Evolutionary conservation across 2,113 vertebrate species (phyloP).

Genomic region (Cavia aperea): DNA sequence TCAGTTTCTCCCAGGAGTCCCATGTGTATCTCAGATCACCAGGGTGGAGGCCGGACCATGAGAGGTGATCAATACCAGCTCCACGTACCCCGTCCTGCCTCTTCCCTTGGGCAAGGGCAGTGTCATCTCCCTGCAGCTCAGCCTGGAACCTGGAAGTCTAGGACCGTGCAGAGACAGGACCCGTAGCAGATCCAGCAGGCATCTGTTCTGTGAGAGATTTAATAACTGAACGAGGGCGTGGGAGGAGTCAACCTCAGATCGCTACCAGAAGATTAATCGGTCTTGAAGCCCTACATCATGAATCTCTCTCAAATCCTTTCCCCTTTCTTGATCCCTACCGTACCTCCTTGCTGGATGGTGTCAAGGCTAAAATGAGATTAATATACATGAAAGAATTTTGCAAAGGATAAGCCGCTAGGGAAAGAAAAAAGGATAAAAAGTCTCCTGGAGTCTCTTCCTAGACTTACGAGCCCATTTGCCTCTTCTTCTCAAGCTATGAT

Average conservation of each 20-base stretch:
- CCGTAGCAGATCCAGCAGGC: accelerated
- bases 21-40: accelerated
- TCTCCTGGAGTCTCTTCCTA: constrained; percentile 4
- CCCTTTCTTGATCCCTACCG: neutral
- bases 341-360: constrained; percentile 44
- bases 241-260: neutral
- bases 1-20: neutral
- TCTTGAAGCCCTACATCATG: constrained; percentile 35
- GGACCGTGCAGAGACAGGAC: neutral
- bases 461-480: neutral
- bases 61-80: neutral
- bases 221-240: neutral
- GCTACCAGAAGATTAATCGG: constrained; percentile 44
- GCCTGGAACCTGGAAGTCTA: neutral
- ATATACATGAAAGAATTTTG: constrained; percentile 48
- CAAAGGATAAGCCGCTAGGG: constrained; percentile 36
- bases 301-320: constrained; percentile 46
- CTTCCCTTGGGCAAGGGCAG: neutral
- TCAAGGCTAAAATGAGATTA: constrained; percentile 51
- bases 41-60: neutral
- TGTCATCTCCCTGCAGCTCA: neutral
- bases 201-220: neutral
- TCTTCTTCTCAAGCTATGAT: neutral
- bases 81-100: neutral
- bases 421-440: neutral